phyloP scores from a whole-genome alignment of 2,888 invertebrate genomes.

The Tenthredo amoena region DNA sequence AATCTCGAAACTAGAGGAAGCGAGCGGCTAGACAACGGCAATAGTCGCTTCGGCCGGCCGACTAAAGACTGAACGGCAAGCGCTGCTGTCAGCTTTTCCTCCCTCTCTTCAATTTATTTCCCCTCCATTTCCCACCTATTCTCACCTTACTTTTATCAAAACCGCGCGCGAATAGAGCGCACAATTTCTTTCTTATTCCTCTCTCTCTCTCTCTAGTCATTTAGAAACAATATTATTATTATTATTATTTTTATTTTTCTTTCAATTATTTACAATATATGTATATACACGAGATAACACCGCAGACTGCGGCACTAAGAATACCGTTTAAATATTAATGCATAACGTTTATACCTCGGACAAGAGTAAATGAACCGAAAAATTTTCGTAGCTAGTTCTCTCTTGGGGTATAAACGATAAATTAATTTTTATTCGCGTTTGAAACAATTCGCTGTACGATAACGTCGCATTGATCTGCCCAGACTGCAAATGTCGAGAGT shows the following conservation, averaged over 20 bases:
- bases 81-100: constrained; percentile 10
- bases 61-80: constrained; percentile 44
- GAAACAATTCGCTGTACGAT: too few species aligned
- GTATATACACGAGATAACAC: neutral
- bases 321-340: too few species aligned
- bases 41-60: constrained; percentile 49
- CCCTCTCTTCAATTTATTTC: constrained; percentile 19
- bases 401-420: too few species aligned
- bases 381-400: too few species aligned
- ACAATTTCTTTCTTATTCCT: neutral
- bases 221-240: neutral
- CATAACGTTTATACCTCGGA: too few species aligned
- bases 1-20: neutral
- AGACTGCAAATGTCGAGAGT: too few species aligned
- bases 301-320: neutral
- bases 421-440: too few species aligned
- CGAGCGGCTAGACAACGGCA: constrained; percentile 43
- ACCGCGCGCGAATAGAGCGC: neutral
- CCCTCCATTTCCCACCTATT: neutral
- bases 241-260: neutral
- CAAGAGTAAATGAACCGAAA: too few species aligned
- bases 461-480: too few species aligned
- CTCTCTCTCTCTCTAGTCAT: too few species aligned
- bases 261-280: neutral
- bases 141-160: constrained; percentile 17